Evolutionary conservation across 2,797 vertebrate genomes (phyloP).

Genomic region (Tenualosa thibaudeaui): DNA sequence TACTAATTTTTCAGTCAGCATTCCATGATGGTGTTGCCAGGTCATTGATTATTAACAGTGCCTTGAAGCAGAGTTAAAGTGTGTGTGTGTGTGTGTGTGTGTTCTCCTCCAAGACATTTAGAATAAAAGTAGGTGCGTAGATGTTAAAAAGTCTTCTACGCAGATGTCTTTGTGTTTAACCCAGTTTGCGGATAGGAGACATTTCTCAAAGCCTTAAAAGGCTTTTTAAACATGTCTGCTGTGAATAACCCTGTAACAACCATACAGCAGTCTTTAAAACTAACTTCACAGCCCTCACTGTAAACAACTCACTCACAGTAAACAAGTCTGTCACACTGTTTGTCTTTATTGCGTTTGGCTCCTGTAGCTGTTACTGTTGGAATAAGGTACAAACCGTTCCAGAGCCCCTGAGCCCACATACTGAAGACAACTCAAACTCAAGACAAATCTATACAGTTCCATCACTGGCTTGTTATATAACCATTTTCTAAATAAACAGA

Average conservation of each 20-base stretch:
- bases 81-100: conserved; percentile 34
- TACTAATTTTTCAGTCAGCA: neutral
- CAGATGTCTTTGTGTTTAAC: neutral
- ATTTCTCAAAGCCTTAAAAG: too few relatives aligned
- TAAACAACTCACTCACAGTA: neutral
- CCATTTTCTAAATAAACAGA: neutral
- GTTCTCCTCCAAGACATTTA: conserved; percentile 16
- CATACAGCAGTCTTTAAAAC: neutral
- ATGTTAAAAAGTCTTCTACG: neutral
- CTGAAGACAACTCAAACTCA: neutral
- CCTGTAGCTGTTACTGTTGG: neutral
- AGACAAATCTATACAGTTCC: neutral
- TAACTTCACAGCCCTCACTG: neutral
- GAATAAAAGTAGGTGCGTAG: too few relatives aligned
- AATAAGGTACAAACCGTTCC: neutral
- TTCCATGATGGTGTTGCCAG: neutral
- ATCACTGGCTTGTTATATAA: neutral
- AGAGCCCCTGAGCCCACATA: neutral
- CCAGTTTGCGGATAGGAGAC: neutral
- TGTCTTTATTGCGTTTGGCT: neutral
- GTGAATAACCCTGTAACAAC: neutral
- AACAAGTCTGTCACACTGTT: neutral
- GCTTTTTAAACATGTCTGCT: neutral
- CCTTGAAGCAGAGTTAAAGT: neutral
- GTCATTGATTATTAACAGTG: neutral